These are phyloP conservation scores for Takifugu rubripes DNA, from an alignment of 2,797 vertebrate genomes.

Conservation along the genomic window DNA sequence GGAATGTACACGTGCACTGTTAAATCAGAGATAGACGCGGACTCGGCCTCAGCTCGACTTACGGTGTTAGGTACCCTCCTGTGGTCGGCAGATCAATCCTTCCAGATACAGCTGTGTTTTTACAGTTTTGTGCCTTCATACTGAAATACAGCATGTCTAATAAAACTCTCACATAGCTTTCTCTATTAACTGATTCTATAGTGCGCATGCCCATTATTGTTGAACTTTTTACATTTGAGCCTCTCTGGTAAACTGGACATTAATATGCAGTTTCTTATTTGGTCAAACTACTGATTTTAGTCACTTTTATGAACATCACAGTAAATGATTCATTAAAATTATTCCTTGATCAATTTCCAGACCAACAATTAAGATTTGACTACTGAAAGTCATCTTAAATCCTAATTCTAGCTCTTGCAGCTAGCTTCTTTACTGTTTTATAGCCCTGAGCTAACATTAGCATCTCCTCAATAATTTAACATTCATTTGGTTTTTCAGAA, in stretches of 20 bases:
- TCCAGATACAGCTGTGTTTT: neutral
- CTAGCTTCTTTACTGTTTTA: no score
- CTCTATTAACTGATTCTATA: constrained; percentile 1
- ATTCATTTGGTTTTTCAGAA: neutral
- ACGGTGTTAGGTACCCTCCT: constrained; percentile 84
- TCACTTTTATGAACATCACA: neutral
- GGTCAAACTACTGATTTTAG: neutral
- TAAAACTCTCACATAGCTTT: neutral
- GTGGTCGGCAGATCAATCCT: neutral
- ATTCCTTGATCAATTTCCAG: no score
- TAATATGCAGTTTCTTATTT: no score
- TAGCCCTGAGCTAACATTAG: no score
- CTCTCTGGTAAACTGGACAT: constrained; percentile 10
- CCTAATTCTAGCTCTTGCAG: no score
- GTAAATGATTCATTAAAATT: neutral
- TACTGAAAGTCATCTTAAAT: no score
- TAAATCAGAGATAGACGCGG: constrained; percentile 89
- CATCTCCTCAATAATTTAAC: neutral
- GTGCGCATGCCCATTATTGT: constrained; percentile 21
- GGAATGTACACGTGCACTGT: constrained; percentile 89
- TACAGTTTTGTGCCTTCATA: constrained; percentile 12
- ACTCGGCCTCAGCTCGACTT: constrained; percentile 87
- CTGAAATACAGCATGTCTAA: constrained; percentile 25
- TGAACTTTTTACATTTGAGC: constrained; percentile 12
- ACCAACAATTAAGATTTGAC: no score